Conservation (phyloP, 2,113 vertebrate genomes). For the Lepidiolamprologus cunningtoni region DNA sequence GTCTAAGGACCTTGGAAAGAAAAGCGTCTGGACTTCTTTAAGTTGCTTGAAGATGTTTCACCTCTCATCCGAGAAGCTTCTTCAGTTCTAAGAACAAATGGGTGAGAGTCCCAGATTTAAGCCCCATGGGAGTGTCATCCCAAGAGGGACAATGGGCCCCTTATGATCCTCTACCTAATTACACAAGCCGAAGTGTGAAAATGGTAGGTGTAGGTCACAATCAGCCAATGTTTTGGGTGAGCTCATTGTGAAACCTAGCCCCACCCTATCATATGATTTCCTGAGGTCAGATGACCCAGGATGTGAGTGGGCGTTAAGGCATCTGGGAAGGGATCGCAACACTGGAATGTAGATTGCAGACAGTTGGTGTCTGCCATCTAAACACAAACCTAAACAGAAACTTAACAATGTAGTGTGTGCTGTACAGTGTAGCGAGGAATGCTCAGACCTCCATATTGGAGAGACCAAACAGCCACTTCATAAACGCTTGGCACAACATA, state of each 20-base stretch:
- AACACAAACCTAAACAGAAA: background rate
- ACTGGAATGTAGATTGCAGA: fast-evolving
- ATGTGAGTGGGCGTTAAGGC: fast-evolving
- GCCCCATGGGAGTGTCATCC: background rate
- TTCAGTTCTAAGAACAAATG: background rate
- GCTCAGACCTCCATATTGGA: background rate
- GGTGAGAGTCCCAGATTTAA: background rate
- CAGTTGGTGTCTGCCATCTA: background rate
- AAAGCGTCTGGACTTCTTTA: background rate
- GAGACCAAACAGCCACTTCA: background rate
- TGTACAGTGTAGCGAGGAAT: background rate
- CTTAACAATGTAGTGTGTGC: fast-evolving
- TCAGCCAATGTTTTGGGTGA: background rate
- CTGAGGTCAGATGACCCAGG: background rate
- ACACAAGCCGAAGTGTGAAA: fast-evolving
- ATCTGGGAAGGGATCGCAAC: background rate
- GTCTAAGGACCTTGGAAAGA: fast-evolving
- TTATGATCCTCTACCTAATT: background rate
- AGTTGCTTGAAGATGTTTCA: background rate
- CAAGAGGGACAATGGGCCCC: background rate
- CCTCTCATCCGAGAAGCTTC: background rate
- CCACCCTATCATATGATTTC: background rate
- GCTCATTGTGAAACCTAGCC: background rate
- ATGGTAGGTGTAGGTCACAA: background rate
- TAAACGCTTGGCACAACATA: background rate